phyloP scores from a whole-genome alignment of 2,113 vertebrate species.

The Bothrops jararaca region DNA sequence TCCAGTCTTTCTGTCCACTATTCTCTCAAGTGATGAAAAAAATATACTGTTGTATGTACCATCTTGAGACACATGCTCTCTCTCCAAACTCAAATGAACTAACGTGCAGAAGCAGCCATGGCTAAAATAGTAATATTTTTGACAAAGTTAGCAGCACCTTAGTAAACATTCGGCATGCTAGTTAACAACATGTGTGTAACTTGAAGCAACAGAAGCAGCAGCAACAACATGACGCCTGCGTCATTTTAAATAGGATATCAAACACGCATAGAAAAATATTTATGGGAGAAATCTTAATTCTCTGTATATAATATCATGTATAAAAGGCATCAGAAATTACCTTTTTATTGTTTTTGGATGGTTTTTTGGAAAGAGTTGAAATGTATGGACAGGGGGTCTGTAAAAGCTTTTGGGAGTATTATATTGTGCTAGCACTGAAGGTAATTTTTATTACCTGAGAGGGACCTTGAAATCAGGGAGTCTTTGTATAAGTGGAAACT shows the following conservation, averaged over 20 bases:
- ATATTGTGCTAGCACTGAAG: neutral
- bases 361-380: slow-evolving; percentile 23
- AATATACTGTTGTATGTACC: slow-evolving; percentile 28
- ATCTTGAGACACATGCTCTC: slow-evolving; percentile 15
- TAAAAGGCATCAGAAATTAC: neutral
- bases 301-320: slow-evolving; percentile 26
- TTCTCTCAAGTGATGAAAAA: neutral
- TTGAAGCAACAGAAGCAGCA: slow-evolving; percentile 39
- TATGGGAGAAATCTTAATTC: slow-evolving; percentile 27
- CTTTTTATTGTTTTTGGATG: neutral
- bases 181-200: slow-evolving; percentile 47
- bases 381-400: slow-evolving; percentile 22
- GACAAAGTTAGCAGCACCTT: slow-evolving; percentile 54
- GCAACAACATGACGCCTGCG: slow-evolving; percentile 69
- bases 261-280: slow-evolving; percentile 44
- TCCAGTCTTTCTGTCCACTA: neutral
- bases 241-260: slow-evolving; percentile 52
- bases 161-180: slow-evolving; percentile 55
- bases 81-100: neutral
- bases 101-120: slow-evolving; percentile 45
- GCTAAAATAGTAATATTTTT: slow-evolving; percentile 48
- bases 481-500: neutral
- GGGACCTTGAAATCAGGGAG: neutral
- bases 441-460: neutral
- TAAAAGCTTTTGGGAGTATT: neutral